phyloP scores from a whole-genome alignment of 2,888 invertebrate species.

The Dinocampus coccinellae region DNA sequence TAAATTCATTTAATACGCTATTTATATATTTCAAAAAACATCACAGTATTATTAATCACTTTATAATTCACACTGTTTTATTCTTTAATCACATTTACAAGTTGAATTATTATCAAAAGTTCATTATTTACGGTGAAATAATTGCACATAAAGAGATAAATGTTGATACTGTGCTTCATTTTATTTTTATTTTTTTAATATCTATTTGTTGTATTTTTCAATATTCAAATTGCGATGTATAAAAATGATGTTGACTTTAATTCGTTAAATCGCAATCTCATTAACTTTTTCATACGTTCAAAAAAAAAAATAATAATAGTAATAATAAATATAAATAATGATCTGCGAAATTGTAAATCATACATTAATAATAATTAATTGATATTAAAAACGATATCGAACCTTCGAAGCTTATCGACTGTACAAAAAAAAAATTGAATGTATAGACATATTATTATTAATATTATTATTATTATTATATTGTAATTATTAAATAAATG shows the following conservation, averaged over 20 bases:
- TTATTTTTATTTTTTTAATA: slow-evolving; percentile 5
- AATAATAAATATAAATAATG: slow-evolving; percentile 13
- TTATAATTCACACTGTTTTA: no score
- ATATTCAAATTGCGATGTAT: slow-evolving; percentile 39
- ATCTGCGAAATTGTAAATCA: slow-evolving; percentile 44
- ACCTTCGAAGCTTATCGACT: slow-evolving; percentile 62
- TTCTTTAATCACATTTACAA: neutral
- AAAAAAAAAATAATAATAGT: neutral
- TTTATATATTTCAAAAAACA: no score
- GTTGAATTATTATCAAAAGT: slow-evolving; percentile 38
- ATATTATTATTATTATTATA: slow-evolving; percentile 54
- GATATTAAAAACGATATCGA: slow-evolving; percentile 50
- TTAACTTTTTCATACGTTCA: slow-evolving; percentile 17
- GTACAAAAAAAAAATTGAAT: slow-evolving; percentile 65
- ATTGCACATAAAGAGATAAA: slow-evolving; percentile 35
- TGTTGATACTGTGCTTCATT: slow-evolving; percentile 16
- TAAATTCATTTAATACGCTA: neutral
- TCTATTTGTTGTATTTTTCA: no score
- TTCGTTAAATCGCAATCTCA: slow-evolving; percentile 49
- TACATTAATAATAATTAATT: slow-evolving; percentile 39
- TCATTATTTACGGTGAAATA: neutral
- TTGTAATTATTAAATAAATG: slow-evolving; percentile 53
- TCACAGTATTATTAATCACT: no score
- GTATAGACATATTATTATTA: slow-evolving; percentile 56
- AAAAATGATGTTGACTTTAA: slow-evolving; percentile 47